Evolutionary conservation across 2,888 invertebrate species (phyloP), one percentile per base, ranked within the genome.

Genomic region (Carpatolechia fugitivella): DNA sequence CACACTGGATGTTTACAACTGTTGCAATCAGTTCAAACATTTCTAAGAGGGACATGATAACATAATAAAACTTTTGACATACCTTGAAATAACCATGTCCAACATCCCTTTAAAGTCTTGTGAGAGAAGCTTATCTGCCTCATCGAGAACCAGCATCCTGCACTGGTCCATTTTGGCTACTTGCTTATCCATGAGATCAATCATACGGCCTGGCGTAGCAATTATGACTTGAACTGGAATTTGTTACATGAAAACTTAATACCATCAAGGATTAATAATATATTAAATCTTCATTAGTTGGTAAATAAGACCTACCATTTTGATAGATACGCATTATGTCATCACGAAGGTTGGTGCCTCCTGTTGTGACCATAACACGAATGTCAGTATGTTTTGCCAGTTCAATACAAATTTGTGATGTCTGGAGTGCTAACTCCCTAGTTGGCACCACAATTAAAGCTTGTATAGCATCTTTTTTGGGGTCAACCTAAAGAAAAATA

Each of bases 311-410:
- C 78, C 80, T 82, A 97, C 97, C 97, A 93, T 98, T 98, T 89
- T 99, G 98, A 91, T 98, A 98, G 83, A 99, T 97, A 90, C 99
- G 95, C 96, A 99, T 97, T 83, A 99, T 99, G 90, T 99, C 99
- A 90, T 99, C 99, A 81, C 98, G 95, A 75, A 97, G 92, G 90
- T 96, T 96, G 69, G 99, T 99, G 72, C 99, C 99, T 80, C 99
- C 99, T 67, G 99, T 99, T 72, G 99, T 99, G 62, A 99, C 99
- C 99, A 99, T 99, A 66, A 99, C 97, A 85, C 98, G 96, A 75
- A 98, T 95, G 80, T 97, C 95, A 91, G 99, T 94, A 89, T 99
- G 99, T 90, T 99, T 99, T 65, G 98, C 96, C 76, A 99, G 92
- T 89, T 99, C 99, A 85, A 99, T 99, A 91, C 99, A 98, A 82